Conservation (phyloP, 1,140 invertebrate species). For the Aphaenogaster floridana region DNA sequence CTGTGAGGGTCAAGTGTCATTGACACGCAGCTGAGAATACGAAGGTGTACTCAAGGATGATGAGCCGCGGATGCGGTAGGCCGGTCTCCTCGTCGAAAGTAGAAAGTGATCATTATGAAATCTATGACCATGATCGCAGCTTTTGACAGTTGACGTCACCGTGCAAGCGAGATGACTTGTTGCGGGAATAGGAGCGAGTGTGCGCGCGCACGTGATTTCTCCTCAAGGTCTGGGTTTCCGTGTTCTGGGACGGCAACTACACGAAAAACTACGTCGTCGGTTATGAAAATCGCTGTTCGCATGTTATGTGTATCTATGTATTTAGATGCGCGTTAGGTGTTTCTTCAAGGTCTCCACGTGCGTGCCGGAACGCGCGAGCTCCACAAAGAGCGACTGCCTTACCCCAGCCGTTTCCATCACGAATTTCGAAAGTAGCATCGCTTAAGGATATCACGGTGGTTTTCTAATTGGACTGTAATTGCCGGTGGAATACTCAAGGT, state of each 20-base stretch:
- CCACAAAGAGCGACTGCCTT: neutral
- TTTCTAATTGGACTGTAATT: slow-evolving; percentile 45
- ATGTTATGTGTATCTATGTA: neutral
- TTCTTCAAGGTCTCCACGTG: slow-evolving; percentile 36
- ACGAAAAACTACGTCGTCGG: slow-evolving; percentile 43
- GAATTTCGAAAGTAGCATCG: slow-evolving; percentile 45
- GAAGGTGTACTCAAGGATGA: slow-evolving; percentile 29
- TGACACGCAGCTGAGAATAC: neutral
- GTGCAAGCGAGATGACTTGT: slow-evolving; percentile 74
- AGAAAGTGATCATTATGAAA: slow-evolving; percentile 83
- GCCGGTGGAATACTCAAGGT: slow-evolving; percentile 28
- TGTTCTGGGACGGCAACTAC: neutral
- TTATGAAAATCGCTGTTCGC: slow-evolving; percentile 38
- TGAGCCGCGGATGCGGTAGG: slow-evolving; percentile 4
- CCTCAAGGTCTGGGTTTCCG: slow-evolving; percentile 61
- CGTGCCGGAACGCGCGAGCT: neutral
- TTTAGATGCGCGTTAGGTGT: neutral
- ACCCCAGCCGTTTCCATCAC: neutral
- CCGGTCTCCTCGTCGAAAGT: slow-evolving; percentile 63
- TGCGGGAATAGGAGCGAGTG: slow-evolving; percentile 20
- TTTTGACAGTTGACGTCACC: slow-evolving; percentile 67
- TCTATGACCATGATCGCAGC: slow-evolving; percentile 75
- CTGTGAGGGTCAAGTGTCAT: slow-evolving; percentile 33
- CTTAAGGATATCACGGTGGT: slow-evolving; percentile 13
- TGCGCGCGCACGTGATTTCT: slow-evolving; percentile 56